These are phyloP conservation scores for Labeo catla DNA, from an alignment of 2,113 vertebrate species.

Conservation along the genomic window DNA sequence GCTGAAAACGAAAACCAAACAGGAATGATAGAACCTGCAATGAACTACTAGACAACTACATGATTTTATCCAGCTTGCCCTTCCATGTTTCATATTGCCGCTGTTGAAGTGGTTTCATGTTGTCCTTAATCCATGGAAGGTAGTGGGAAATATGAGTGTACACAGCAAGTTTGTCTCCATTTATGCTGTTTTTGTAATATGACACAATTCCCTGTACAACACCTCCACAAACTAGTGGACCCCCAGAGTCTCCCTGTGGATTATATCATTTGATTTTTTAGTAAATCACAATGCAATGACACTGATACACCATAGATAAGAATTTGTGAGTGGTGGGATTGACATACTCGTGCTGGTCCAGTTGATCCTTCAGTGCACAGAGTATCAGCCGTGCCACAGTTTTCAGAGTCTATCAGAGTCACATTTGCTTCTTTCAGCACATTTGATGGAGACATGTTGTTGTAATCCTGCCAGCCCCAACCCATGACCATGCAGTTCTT, in stretches of 20 bases:
- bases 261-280: background rate
- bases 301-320: background rate
- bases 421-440: constrained; percentile 70
- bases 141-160: constrained; percentile 75
- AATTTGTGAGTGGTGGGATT: background rate
- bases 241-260: constrained; percentile 83
- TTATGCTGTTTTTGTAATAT: background rate
- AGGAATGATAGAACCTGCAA: background rate
- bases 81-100: background rate
- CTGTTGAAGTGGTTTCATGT: background rate
- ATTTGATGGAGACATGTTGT: accelerated
- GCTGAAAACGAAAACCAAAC: background rate
- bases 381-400: constrained; percentile 54
- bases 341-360: constrained; percentile 67
- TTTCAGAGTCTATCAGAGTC: constrained; percentile 57
- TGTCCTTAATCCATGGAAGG: constrained; percentile 70
- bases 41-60: background rate
- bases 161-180: constrained; percentile 5
- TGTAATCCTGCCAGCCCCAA: constrained; percentile 69
- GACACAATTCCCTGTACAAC: constrained; percentile 78
- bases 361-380: constrained; percentile 73
- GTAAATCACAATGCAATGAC: background rate
- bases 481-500: constrained; percentile 74
- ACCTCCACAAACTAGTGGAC: constrained; percentile 79
- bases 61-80: background rate